Evolutionary conservation across 2,113 vertebrate genomes (phyloP).

Genomic region (Apaloderma vittatum): DNA sequence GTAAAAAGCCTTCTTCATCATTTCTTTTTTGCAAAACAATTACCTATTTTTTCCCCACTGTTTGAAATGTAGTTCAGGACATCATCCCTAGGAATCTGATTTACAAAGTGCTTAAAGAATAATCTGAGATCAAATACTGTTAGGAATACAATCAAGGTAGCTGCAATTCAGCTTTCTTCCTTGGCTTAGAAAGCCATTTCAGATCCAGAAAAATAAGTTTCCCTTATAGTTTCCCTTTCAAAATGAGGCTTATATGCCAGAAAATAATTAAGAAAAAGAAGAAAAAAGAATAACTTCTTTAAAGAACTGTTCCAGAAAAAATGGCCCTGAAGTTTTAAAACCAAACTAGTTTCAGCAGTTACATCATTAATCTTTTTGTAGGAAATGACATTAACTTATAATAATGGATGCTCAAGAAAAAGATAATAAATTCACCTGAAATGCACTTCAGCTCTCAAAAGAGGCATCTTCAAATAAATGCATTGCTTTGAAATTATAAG

Average conservation of each 20-base stretch:
- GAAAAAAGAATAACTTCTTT: background rate
- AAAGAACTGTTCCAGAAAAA: background rate
- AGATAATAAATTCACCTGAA: background rate
- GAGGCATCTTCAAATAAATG: background rate
- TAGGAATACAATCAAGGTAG: background rate
- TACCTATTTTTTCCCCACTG: background rate
- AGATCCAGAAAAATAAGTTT: background rate
- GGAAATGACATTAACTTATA: background rate
- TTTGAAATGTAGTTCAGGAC: background rate
- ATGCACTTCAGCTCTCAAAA: background rate
- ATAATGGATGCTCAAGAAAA: background rate
- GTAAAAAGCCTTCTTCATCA: background rate
- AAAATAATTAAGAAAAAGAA: background rate
- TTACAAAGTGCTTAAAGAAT: slow-evolving; percentile 14
- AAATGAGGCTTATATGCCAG: background rate
- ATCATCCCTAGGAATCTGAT: background rate
- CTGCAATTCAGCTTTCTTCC: background rate
- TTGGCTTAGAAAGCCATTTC: background rate
- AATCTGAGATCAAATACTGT: background rate
- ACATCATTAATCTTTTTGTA: background rate
- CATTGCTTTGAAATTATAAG: background rate
- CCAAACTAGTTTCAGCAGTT: background rate
- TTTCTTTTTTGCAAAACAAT: background rate
- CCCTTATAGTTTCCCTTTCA: background rate
- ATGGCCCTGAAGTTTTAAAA: background rate